Conservation (phyloP, 2,888 invertebrate species). For the Xiphydria camelus region DNA sequence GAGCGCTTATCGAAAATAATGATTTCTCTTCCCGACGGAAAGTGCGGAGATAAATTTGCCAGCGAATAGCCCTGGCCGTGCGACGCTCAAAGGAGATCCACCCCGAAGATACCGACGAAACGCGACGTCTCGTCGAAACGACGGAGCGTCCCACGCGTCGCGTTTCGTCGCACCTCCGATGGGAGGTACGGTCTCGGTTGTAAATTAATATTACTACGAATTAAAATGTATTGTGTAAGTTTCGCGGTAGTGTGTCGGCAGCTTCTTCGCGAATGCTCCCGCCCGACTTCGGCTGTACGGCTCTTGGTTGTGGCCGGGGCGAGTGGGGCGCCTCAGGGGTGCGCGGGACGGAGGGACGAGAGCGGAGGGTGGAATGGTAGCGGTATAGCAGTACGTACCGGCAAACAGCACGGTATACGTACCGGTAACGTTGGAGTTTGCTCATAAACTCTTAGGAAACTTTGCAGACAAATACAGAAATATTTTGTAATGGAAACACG, state of each 20-base stretch:
- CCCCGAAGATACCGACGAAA: no score
- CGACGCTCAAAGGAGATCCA: no score
- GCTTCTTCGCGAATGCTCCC: constrained; percentile 32
- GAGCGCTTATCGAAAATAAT: no score
- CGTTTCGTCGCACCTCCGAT: no score
- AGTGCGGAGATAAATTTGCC: no score
- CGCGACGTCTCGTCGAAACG: no score
- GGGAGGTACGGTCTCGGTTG: constrained; percentile 18
- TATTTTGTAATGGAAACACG: constrained; percentile 53
- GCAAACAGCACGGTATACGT: background rate
- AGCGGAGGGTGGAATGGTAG: constrained; percentile 29
- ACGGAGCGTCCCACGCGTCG: no score
- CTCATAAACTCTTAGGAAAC: constrained; percentile 52
- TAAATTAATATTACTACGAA: constrained; percentile 40
- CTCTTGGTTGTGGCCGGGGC: no score
- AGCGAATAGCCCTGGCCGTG: no score
- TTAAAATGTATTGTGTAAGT: constrained; percentile 43
- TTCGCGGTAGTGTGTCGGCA: constrained; percentile 28
- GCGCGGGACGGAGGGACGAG: constrained; percentile 11
- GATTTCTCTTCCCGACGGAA: no score
- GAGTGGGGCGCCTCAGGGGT: background rate
- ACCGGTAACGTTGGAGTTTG: constrained; percentile 41
- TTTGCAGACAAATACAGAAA: constrained; percentile 53
- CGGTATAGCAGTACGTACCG: constrained; percentile 24
- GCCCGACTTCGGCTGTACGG: no score